Base-by-base conservation (phyloP, 2,113 vertebrate genomes). In the Typhlomys cinereus region DNA sequence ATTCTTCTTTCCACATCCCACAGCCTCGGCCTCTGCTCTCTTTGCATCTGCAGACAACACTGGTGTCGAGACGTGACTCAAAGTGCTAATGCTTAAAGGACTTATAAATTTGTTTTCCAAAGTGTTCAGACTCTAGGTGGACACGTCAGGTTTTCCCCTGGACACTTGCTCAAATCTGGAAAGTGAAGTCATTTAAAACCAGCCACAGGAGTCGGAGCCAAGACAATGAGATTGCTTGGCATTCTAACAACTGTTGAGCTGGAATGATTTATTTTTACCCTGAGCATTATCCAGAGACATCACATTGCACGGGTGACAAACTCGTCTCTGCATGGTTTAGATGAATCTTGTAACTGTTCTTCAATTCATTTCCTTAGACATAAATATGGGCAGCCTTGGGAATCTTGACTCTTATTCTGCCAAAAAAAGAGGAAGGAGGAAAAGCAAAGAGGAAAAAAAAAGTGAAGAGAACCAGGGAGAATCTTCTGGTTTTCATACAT, bases 181-280 rank as follows among this genome's bases (percentile, higher is more conserved):
- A 79, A 86, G 74, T 14, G 21, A 57, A 79, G 46, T 93, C 23
- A 74, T 88, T 78, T 81, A 34, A 88, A 82, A 85, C 12, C 83
- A 76, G 14, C 9, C 84, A 4, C 34, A 82, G 70, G 62, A 69
- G 7, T 54, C 25, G 15, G 31, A 90, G 86, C 1, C 67, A 8
- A 41, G 12, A 15, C 64, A 46, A 23, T 44, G 46, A 23, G 18
- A 36, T 84, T 89, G 23, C 61, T 80, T 29, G 50, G 76, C 79
- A 46, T 89, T 89, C 50, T 1, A 84, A 69, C 11, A 46, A 41
- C 20, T 81, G 9, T 25, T 71, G n/a, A 15, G 25, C 25, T 44
- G 4, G 7, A 48, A 67, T 17, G 20, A 66, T 67, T 41, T 80
- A 67, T 57, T 61, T 78, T 44, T 64, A 78, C 44, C 34, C 10